Conservation (phyloP, 2,888 invertebrate species). For the Meiosimyza decipiens region DNA sequence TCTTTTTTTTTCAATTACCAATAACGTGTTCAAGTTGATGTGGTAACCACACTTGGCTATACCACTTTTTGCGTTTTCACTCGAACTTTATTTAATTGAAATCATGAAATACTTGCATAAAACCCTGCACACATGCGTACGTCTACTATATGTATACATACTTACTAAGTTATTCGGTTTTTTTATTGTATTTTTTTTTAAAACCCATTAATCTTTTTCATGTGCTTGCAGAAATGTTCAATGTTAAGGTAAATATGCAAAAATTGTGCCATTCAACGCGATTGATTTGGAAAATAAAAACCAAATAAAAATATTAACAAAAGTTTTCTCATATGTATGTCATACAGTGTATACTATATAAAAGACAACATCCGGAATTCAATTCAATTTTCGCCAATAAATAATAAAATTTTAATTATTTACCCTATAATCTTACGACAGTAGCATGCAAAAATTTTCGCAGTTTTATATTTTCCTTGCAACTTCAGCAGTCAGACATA, state of each 20-base stretch:
- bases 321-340: no score
- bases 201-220: slow-evolving; percentile 17
- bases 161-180: background rate
- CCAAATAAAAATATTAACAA: no score
- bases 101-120: slow-evolving; percentile 27
- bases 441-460: slow-evolving; percentile 3
- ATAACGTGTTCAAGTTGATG: background rate
- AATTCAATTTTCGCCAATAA: no score
- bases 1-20: no score
- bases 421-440: slow-evolving; percentile 1
- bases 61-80: background rate
- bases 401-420: background rate
- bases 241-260: background rate
- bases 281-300: no score
- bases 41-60: background rate
- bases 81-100: slow-evolving; percentile 26
- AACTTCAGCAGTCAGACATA: background rate
- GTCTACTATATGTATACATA: background rate
- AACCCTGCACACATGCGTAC: background rate
- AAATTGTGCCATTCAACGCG: no score
- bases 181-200: background rate
- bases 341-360: no score
- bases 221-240: slow-evolving; percentile 12
- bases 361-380: no score
- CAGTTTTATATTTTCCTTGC: slow-evolving; percentile 5